A percentile compares a stretch with the other conserved stretches of the same genome.
Evolutionary conservation across 2,113 vertebrate species (phyloP).

Genomic region (Lathamus discolor): DNA sequence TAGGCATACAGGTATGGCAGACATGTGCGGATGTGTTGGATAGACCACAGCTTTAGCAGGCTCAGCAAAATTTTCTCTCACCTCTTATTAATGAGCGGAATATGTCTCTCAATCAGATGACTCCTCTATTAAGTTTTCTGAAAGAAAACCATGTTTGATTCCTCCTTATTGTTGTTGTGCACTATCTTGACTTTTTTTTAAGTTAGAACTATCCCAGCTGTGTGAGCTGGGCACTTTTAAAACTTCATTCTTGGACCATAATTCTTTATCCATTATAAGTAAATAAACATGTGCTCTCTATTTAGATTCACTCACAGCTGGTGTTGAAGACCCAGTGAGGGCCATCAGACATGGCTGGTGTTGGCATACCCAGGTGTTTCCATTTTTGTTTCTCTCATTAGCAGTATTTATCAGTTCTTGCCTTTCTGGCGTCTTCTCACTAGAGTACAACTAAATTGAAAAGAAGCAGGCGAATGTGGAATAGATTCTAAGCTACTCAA

Average conservation of each 20-base stretch:
- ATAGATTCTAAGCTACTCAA: background rate
- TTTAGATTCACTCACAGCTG: background rate
- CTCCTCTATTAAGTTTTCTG: background rate
- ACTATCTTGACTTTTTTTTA: background rate
- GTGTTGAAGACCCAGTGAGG: background rate
- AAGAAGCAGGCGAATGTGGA: background rate
- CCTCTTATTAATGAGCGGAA: background rate
- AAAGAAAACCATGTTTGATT: background rate
- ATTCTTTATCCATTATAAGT: background rate
- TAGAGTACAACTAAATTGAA: background rate
- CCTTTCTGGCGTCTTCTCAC: background rate
- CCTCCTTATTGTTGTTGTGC: background rate
- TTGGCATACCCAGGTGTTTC: background rate
- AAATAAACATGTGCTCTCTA: background rate
- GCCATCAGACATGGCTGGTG: background rate
- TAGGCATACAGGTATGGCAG: background rate
- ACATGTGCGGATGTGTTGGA: background rate
- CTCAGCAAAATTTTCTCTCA: background rate
- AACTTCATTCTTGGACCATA: background rate
- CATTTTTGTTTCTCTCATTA: background rate
- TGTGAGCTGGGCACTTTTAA: background rate
- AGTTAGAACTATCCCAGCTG: background rate
- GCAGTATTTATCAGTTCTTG: background rate
- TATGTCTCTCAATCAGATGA: background rate
- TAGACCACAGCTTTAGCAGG: background rate